Evolutionary conservation across 1,140 invertebrate species (phyloP).

Genomic region (Rhynchophorus ferrugineus): DNA sequence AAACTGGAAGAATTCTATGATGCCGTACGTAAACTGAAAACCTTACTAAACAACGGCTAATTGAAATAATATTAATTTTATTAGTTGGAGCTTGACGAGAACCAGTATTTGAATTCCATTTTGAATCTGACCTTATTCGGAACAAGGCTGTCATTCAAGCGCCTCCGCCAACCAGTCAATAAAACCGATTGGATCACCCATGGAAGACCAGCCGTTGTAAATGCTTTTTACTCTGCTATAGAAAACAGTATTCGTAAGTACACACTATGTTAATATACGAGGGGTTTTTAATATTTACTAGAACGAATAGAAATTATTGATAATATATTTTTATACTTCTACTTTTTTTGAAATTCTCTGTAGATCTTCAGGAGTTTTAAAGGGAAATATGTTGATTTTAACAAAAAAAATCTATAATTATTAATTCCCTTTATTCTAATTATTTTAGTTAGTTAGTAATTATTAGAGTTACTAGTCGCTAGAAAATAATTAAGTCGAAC

Average conservation of each 20-base stretch:
- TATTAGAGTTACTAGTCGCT: too few species aligned
- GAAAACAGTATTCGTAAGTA: conserved; percentile 61
- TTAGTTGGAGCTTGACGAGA: conserved; percentile 48
- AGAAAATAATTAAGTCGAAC: too few species aligned
- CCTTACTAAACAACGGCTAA: too few species aligned
- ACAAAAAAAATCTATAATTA: too few species aligned
- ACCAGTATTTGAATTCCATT: conserved; percentile 50
- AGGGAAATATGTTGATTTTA: too few species aligned
- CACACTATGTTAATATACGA: conserved; percentile 14
- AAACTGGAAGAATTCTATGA: conserved; percentile 48
- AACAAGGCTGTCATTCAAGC: conserved; percentile 52
- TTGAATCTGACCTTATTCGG: conserved; percentile 54
- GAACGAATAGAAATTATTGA: not conserved
- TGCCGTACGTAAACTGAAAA: too few species aligned
- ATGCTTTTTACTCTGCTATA: conserved; percentile 58
- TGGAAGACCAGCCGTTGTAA: conserved; percentile 57
- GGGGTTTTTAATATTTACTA: not conserved
- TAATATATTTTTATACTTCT: too few species aligned
- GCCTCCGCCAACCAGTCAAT: conserved; percentile 54
- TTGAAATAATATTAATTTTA: conserved; percentile 29
- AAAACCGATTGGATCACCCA: conserved; percentile 62
- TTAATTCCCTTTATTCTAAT: too few species aligned
- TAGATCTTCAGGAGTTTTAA: too few species aligned
- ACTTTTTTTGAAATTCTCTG: too few species aligned
- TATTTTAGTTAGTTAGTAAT: too few species aligned